A percentile compares a stretch with the other conserved stretches of the same genome.
These are phyloP conservation scores for Agrotis clavis DNA, from an alignment of 2,888 invertebrate species.

Conservation along the genomic window DNA sequence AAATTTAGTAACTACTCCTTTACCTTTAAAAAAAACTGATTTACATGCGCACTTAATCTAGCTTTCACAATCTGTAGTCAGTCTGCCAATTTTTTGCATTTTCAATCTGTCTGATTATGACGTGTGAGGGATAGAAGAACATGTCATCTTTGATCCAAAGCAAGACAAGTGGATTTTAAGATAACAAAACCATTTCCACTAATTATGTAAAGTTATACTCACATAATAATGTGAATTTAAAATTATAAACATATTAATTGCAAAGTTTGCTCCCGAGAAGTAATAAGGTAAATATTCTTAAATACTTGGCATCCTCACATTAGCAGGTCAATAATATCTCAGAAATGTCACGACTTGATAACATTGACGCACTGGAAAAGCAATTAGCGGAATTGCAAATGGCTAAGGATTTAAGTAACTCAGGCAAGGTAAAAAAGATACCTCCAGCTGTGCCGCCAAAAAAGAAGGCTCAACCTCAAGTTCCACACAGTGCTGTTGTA, in stretches of 20 bases:
- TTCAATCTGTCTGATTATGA: constrained; percentile 36
- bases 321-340: constrained; percentile 63
- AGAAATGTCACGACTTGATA: constrained; percentile 85
- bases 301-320: constrained; percentile 49
- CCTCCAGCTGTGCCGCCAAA: constrained; percentile 96
- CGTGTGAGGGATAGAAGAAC: constrained; percentile 47
- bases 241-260: neutral
- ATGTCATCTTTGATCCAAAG: constrained; percentile 45
- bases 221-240: constrained; percentile 21
- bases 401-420: constrained; percentile 83
- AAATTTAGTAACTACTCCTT: too few relatives aligned
- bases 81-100: constrained; percentile 17
- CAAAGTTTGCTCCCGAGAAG: constrained; percentile 20
- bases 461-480: constrained; percentile 93
- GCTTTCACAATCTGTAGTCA: constrained; percentile 16
- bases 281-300: constrained; percentile 52
- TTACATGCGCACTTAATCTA: constrained; percentile 16
- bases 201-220: constrained; percentile 32
- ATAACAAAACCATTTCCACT: constrained; percentile 42
- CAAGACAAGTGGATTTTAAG: constrained; percentile 44
- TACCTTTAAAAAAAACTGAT: too few relatives aligned
- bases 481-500: constrained; percentile 94
- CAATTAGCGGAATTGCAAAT: constrained; percentile 93
- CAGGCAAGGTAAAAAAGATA: constrained; percentile 90
- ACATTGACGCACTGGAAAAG: constrained; percentile 93